Conservation (phyloP, 2,113 vertebrate species). For the Atlantisia rogersi region DNA sequence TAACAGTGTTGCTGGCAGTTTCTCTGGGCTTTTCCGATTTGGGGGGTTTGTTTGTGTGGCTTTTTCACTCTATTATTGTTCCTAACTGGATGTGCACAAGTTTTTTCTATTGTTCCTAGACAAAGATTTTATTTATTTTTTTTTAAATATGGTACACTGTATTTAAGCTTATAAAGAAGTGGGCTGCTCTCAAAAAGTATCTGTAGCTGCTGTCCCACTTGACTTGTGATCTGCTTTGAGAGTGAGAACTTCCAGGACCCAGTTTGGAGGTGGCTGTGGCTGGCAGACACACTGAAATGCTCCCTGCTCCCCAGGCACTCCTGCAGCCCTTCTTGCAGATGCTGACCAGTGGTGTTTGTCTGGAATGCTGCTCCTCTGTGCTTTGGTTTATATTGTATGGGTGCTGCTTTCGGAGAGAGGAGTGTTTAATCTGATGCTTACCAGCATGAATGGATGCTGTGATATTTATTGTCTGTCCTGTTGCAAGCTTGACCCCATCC, state of each 20-base stretch:
- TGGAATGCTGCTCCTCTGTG: background rate
- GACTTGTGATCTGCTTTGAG: background rate
- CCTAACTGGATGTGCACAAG: background rate
- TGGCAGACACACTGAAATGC: background rate
- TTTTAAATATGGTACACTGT: background rate
- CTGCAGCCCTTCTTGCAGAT: background rate
- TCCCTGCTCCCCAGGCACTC: background rate
- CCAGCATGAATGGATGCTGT: background rate
- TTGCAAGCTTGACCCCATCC: background rate
- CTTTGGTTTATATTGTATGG: background rate
- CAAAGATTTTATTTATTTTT: background rate
- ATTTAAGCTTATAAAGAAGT: background rate
- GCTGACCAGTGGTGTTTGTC: background rate
- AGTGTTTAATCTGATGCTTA: background rate
- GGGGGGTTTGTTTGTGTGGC: background rate
- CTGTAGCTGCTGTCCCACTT: background rate
- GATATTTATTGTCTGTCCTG: constrained; percentile 15
- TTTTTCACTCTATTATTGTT: background rate
- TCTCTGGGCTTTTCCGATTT: background rate
- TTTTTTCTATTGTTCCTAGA: constrained; percentile 12
- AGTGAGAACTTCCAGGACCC: background rate
- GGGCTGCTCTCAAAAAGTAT: background rate
- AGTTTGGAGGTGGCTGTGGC: background rate
- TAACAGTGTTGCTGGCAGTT: background rate
- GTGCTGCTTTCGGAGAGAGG: background rate